Evolutionary conservation across 30 jellyfish, hydroid and myxozoan species (phyloP), one percentile per base, ranked within the genome.

Genomic region (Aurelia coerulea): DNA sequence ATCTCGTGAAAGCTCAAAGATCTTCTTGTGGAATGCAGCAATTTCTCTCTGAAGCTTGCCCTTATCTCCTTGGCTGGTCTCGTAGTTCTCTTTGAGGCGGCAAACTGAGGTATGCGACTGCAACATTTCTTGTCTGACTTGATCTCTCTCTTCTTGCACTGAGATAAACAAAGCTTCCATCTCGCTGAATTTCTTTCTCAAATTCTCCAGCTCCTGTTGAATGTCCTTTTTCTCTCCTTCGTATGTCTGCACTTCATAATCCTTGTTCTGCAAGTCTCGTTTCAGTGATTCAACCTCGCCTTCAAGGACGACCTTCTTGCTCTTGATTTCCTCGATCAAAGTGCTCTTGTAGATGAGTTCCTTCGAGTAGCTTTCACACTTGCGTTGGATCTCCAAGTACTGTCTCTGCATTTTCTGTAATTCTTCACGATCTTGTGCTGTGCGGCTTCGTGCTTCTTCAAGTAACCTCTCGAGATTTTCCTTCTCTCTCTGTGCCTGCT

Each of bases 81-180:
- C 99, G 80, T 94, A 94, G 87, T 90, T 89, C 76, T 94, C 99
- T 79, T 94, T 94, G 82, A 94, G 76, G 16, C 97, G 96, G 83
- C 99, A 94, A 1, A 94, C 99, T 3, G 99, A 94, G 31, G 96
- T 90, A 62, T 94, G 99, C 2, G 99, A 78, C 54, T 90, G 90
- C 84, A 90, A 91, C 99, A 94, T 94, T 69, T 94, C 98, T 62
- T 94, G 99, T 58, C 99, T 78, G 52, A 94, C 46, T 62, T 90
- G 91, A 58, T 94, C 99, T 76, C 90, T 94, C 85, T 94, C 99
- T 94, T 94, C 99, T 65, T 94, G 99, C 5, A 90, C 96, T 0
- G 89, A 65, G 33, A 94, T 64, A 91, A 68, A 94, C 72, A 73
- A 71, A 31, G 90, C 89, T 81, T 94, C 99, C 92, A 94, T 52